Conservation (phyloP, 1,140 invertebrate species). For the Drosophila mauritiana region DNA sequence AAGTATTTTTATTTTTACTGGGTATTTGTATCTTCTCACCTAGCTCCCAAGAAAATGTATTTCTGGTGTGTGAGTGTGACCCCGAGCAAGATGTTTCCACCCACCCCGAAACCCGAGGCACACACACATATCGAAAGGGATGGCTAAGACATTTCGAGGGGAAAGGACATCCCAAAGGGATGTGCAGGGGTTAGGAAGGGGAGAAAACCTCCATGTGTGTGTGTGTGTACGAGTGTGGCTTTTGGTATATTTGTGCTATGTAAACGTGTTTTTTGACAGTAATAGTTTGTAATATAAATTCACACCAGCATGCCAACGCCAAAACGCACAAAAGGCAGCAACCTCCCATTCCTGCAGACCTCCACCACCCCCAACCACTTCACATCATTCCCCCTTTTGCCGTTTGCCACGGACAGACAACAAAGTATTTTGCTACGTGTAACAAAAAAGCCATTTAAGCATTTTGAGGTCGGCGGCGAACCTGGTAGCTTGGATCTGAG, state of each 20-base stretch:
- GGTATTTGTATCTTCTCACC: too few relatives aligned
- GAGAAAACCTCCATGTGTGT: conserved; percentile 15
- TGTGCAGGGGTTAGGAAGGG: conserved; percentile 14
- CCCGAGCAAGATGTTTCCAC: conserved; percentile 66
- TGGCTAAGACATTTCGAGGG: conserved; percentile 37
- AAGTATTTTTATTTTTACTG: too few relatives aligned
- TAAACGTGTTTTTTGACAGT: conserved; percentile 83
- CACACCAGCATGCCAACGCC: conserved; percentile 76
- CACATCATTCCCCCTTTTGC: not conserved
- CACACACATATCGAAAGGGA: conserved; percentile 11
- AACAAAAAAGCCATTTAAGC: conserved; percentile 83
- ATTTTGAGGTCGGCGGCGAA: conserved; percentile 73
- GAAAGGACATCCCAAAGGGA: conserved; percentile 44
- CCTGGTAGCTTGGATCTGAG: conserved; percentile 8
- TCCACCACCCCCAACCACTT: not conserved
- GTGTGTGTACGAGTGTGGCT: conserved; percentile 24
- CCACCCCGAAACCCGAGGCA: conserved; percentile 50
- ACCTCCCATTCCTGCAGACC: conserved; percentile 8
- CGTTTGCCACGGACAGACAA: conserved; percentile 49
- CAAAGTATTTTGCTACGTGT: conserved; percentile 83
- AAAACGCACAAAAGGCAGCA: conserved; percentile 62
- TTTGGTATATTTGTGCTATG: conserved; percentile 75
- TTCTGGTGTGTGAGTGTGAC: conserved; percentile 30
- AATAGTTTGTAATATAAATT: conserved; percentile 84
- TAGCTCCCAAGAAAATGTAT: not conserved